phyloP scores from a whole-genome alignment of 2,797 vertebrate genomes.

The Triplophysa bombifrons region DNA sequence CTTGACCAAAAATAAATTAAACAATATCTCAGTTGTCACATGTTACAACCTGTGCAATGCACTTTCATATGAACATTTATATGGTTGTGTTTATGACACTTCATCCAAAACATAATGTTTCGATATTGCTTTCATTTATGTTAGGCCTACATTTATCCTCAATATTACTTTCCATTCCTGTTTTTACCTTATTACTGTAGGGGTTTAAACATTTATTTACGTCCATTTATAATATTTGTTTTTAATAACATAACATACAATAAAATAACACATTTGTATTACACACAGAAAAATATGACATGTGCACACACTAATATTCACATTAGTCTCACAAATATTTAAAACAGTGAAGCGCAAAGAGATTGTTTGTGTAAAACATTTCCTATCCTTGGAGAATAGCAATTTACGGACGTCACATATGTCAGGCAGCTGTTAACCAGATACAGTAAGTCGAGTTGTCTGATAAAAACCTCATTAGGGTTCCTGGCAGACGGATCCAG shows the following conservation, averaged over 20 bases:
- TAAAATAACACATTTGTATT: no score
- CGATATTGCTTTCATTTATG: no score
- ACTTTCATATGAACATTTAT: no score
- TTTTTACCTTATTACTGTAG: no score
- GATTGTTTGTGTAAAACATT: not conserved
- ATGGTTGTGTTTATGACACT: no score
- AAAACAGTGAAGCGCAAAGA: not conserved
- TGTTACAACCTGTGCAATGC: no score
- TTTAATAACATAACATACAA: no score
- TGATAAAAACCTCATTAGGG: slow-evolving; percentile 8
- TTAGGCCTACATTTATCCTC: no score
- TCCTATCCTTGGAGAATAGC: not conserved
- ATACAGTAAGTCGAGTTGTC: slow-evolving; percentile 1
- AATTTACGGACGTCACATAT: not conserved
- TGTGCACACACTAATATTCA: not conserved
- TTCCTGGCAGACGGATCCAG: slow-evolving; percentile 7
- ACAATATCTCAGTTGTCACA: not conserved
- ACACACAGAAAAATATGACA: not conserved
- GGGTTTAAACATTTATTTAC: no score
- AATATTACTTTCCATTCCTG: no score
- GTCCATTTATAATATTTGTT: no score
- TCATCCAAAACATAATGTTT: no score
- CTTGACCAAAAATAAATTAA: not conserved
- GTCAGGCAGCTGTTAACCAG: slow-evolving; percentile 29
- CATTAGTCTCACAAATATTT: not conserved